Evolutionary conservation across 2,113 vertebrate species (phyloP).

Genomic region (Poeciliopsis prolifica): DNA sequence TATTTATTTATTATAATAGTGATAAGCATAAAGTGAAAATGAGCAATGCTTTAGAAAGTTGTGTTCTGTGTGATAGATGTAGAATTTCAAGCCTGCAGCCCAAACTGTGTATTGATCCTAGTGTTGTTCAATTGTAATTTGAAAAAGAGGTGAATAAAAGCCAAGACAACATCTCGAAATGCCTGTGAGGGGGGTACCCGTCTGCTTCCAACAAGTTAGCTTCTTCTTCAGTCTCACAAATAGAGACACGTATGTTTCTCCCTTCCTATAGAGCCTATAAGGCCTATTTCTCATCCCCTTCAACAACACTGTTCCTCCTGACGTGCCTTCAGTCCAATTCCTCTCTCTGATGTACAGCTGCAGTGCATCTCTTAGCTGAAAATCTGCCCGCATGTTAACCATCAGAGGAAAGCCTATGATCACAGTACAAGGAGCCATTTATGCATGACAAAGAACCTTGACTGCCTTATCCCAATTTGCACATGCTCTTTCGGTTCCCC

Average conservation of each 20-base stretch:
- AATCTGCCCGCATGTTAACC: slow-evolving; percentile 19
- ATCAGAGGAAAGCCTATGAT: slow-evolving; percentile 41
- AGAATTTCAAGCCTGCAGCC: neutral
- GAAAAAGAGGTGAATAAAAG: neutral
- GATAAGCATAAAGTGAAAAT: slow-evolving; percentile 14
- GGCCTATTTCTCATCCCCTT: slow-evolving; percentile 5
- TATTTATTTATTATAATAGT: neutral
- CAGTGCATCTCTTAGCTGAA: slow-evolving; percentile 16
- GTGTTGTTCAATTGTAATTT: neutral
- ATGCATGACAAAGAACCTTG: slow-evolving; percentile 36
- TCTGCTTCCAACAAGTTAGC: slow-evolving; percentile 3
- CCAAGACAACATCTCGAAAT: neutral
- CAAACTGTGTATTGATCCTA: neutral
- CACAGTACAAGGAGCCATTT: slow-evolving; percentile 32
- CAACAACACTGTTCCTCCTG: slow-evolving; percentile 28
- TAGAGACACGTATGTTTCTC: neutral
- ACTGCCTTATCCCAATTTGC: slow-evolving; percentile 40
- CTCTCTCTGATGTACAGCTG: slow-evolving; percentile 29
- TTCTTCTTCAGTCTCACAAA: slow-evolving; percentile 5
- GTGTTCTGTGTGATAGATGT: neutral
- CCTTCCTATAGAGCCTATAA: slow-evolving; percentile 21
- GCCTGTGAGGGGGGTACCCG: neutral
- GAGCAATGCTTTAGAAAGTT: neutral
- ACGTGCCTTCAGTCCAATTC: slow-evolving; percentile 45
- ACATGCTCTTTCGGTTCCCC: slow-evolving; percentile 16